Percentiles rank a stretch among this genome's conserved stretches.
phyloP scores from a whole-genome alignment of 2,888 invertebrate species.

The Ophion ellenae region DNA sequence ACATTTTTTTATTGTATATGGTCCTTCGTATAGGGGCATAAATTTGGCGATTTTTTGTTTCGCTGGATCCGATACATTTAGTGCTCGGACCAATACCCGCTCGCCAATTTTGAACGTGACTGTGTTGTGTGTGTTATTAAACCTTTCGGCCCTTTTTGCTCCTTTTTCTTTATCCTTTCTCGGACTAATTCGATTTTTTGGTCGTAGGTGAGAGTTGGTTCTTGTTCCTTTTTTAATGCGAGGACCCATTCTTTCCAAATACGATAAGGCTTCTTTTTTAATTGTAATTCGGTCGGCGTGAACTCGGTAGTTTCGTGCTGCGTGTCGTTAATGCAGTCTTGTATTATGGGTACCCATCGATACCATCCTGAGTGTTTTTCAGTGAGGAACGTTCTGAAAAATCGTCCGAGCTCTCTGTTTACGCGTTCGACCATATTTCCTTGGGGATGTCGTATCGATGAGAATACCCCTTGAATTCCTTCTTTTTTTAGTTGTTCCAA shows the following conservation, averaged over 20 bases:
- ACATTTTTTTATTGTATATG: neutral
- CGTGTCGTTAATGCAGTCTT: conserved; percentile 22
- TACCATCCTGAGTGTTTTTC: conserved; percentile 15
- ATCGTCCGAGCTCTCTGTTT: neutral
- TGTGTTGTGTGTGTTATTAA: neutral
- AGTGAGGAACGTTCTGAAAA: conserved; percentile 9
- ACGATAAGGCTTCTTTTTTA: neutral
- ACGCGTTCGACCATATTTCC: conserved; percentile 13
- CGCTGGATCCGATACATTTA: conserved; percentile 2
- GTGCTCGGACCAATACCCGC: neutral
- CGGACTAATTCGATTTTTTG: neutral
- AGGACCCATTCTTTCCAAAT: conserved; percentile 23
- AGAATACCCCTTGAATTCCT: neutral
- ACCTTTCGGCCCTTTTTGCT: neutral
- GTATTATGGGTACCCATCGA: neutral
- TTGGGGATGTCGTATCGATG: conserved; percentile 35
- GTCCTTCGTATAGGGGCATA: neutral
- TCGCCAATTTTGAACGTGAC: neutral
- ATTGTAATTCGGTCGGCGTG: neutral
- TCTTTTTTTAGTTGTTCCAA: neutral
- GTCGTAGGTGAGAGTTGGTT: neutral
- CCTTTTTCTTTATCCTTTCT: conserved; percentile 12
- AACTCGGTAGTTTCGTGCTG: neutral
- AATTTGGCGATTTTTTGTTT: neutral
- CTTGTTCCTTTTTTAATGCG: neutral